These are phyloP conservation scores for Orcinus orca DNA, from an alignment of 2,113 vertebrate species.

Conservation along the genomic window DNA sequence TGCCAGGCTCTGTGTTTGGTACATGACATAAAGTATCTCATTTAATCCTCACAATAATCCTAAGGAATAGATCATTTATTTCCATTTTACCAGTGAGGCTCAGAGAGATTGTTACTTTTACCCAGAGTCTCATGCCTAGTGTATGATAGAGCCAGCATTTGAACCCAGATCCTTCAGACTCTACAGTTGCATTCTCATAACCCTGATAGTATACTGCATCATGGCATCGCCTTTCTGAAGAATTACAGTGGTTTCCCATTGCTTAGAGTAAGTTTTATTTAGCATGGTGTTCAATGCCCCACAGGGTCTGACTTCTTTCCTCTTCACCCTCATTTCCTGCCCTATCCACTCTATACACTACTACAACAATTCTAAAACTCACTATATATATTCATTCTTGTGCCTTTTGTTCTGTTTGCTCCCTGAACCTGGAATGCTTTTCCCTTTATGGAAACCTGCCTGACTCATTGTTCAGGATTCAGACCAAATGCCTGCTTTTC, in stretches of 20 bases:
- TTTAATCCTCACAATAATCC: neutral
- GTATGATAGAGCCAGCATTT: neutral
- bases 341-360: neutral
- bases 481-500: neutral
- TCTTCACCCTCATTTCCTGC: neutral
- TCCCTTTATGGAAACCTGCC: neutral
- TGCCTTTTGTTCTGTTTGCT: neutral
- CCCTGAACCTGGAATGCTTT: neutral
- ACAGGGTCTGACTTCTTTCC: neutral
- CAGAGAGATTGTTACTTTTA: neutral
- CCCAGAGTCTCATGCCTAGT: neutral
- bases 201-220: neutral
- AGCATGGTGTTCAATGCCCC: neutral
- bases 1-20: constrained; percentile 4
- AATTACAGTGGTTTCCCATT: neutral
- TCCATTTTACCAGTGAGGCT: neutral
- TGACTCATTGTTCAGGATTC: neutral
- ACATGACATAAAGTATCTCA: neutral
- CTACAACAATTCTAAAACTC: neutral
- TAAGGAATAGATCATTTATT: neutral
- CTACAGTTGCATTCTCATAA: neutral
- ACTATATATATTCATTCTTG: neutral
- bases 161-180: neutral
- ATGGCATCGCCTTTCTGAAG: neutral
- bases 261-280: neutral